Base-by-base conservation (phyloP, 2,888 invertebrate species). In the Phlogophora meticulosa region DNA sequence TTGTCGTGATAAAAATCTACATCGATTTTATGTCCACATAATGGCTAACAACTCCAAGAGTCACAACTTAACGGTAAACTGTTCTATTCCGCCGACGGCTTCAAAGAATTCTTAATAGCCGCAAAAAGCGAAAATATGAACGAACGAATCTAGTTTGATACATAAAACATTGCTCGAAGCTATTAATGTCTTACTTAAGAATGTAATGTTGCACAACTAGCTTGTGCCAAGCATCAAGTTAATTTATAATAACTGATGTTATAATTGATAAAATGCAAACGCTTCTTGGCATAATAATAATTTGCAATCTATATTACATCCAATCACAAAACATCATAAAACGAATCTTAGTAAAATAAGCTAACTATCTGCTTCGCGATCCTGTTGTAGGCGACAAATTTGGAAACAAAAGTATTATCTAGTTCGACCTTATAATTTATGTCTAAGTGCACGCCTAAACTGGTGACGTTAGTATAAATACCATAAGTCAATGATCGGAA, bases 401-500 rank as follows among this genome's bases (percentile, higher is more conserved):
- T 76, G 40, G 45, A 20, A 38, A 40, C 46, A 59, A 43, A 49
- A 51, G 36, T 36, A 71, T 28, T 43, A 57, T 61, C 32, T 61
- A 58, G 48, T 51, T 45, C n/a, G 9, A 42, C 58, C 67, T 45
- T 61, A 65, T 64, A 65, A 64, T 62, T 72, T 61, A 57, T 71
- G 34, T 68, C n/a, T n/a, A 66, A 75, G 60, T 78, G 72, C 63
- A 76, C 60, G 57, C 62, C 73, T 73, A 69, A 78, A 78, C 64
- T 55, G 45, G 73, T 71, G 79, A 82, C 67, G 76, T 74, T 73
- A 76, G 64, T 75, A 82, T 76, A 78, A 81, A 83, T 77, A 80
- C 65, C 73, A 78, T 73, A 85, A 85, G 87, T 87, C 85, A 88
- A 86, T 86, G 85, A 84, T 78, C 81, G 58, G 72, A 76, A 76